These are phyloP conservation scores for Hypsibius dujardini DNA, from an alignment of 1,140 invertebrate genomes.

Conservation along the genomic window DNA sequence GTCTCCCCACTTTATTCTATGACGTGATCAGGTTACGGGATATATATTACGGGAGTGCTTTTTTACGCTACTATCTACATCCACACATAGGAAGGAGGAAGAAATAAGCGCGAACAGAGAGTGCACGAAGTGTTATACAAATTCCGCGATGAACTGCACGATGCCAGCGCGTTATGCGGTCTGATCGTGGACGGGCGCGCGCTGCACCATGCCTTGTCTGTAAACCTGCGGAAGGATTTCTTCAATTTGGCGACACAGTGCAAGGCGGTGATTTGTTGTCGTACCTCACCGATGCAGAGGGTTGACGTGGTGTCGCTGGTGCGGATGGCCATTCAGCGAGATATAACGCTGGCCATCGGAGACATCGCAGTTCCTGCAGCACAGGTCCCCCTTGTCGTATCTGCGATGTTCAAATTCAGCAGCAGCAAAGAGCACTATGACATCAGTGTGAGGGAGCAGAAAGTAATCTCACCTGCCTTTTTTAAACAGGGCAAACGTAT, in stretches of 20 bases:
- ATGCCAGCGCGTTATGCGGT: slow-evolving; percentile 22
- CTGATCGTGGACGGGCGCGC: slow-evolving; percentile 76
- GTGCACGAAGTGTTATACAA: slow-evolving; percentile 21
- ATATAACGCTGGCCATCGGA: slow-evolving; percentile 86
- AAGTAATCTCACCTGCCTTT: no score
- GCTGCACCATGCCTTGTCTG: slow-evolving; percentile 77
- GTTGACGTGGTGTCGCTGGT: slow-evolving; percentile 86
- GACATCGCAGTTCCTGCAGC: slow-evolving; percentile 99
- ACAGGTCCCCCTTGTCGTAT: slow-evolving; percentile 55
- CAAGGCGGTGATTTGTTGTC: slow-evolving; percentile 90
- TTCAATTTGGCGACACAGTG: slow-evolving; percentile 76
- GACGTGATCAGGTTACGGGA: slow-evolving; percentile 80
- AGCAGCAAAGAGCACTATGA: no score
- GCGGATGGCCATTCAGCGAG: slow-evolving; percentile 53
- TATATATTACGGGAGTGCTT: slow-evolving; percentile 46
- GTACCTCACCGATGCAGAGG: slow-evolving; percentile 95
- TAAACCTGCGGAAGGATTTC: slow-evolving; percentile 78
- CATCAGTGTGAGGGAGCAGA: no score
- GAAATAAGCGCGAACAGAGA: slow-evolving; percentile 30
- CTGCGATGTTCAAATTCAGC: no score
- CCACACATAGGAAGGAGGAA: no score
- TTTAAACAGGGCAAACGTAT: no score
- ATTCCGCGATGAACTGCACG: slow-evolving; percentile 20
- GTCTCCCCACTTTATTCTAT: slow-evolving; percentile 63
- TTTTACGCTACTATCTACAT: no score